A percentile compares a stretch with the other conserved stretches of the same genome.
Evolutionary conservation across 2,888 invertebrate genomes (phyloP).

Genomic region (Torymus tubicola): DNA sequence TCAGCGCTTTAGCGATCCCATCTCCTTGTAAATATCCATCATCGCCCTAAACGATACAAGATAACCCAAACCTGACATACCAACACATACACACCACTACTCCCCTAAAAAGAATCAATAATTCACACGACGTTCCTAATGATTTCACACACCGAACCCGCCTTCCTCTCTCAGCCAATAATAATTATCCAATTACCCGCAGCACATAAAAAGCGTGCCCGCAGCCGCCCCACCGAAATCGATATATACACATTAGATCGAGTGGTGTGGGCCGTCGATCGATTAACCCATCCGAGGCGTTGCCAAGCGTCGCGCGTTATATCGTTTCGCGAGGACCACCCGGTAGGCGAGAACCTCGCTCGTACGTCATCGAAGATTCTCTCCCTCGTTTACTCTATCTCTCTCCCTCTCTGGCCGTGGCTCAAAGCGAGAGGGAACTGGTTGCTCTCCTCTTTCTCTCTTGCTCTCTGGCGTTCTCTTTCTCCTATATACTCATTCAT

Average conservation of each 20-base stretch:
- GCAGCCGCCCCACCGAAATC: too few relatives aligned
- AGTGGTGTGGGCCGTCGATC: neutral
- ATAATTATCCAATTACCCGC: too few relatives aligned
- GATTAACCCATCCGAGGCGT: constrained; percentile 48
- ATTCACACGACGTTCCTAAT: too few relatives aligned
- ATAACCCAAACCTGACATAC: neutral
- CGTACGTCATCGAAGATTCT: constrained; percentile 59
- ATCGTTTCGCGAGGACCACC: constrained; percentile 58
- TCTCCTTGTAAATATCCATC: too few relatives aligned
- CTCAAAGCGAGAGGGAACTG: constrained; percentile 48
- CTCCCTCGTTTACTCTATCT: constrained; percentile 57
- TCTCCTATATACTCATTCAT: constrained; percentile 21
- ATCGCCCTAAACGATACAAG: neutral
- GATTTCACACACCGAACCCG: too few relatives aligned
- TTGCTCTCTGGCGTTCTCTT: neutral
- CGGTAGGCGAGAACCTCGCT: constrained; percentile 45
- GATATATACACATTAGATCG: too few relatives aligned
- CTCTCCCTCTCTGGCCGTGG: constrained; percentile 56
- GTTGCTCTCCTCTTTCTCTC: constrained; percentile 45
- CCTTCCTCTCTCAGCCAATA: too few relatives aligned
- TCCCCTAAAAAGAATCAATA: too few relatives aligned
- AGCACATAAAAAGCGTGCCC: too few relatives aligned
- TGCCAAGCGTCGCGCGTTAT: constrained; percentile 14
- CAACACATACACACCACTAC: neutral
- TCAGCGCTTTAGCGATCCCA: too few relatives aligned